Base-by-base conservation (phyloP, 2,888 invertebrate genomes). In the Leptinotarsa rubiginosa region DNA sequence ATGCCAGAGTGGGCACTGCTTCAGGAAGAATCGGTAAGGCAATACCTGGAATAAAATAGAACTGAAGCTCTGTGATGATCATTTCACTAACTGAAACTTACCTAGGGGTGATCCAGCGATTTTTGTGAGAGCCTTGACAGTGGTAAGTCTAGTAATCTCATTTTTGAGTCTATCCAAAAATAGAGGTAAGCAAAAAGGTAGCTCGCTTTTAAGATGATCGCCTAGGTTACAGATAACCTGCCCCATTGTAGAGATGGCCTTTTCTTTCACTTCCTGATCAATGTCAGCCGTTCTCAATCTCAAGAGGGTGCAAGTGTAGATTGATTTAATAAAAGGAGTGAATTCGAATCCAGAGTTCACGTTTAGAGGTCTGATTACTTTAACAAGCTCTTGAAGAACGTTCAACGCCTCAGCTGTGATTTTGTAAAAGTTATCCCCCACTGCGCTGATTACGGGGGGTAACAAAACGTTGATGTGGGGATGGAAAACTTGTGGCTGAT, bases 211-310 rank as follows among this genome's bases (percentile, higher is more conserved):
- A 69, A 98, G 88, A 81, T 93, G 92, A 87, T 98, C 97, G 0
- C 97, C 98, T 81, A 98, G 92, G 87, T 96, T 96, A 76, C 96
- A 95, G 67, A 99, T 92, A 68, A 98, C 94, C 87, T 98, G 97
- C 16, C 98, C 97, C 94, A 97, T 96, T 83, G 98, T 97, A 1
- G 97, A 95, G 78, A 99, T 99, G 13, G 99, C 98, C 31, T 97
- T 92, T 86, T 99, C 99, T 88, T 99, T 99, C 0, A 99, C 99
- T 89, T 99, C 99, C 87, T 99, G 99, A 89, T 99, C 99, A 85
- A 99, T 97, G 86, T 99, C 99, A 0, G 98, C 95, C 49, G 98
- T 96, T 83, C 94, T 94, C 54, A 99, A 90, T 74, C 97, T 92
- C 75, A 94, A 92, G 81, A 97, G 88, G 0, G 97, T 96, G 83